These are phyloP conservation scores for Bombyx mori DNA, from an alignment of 1,140 invertebrate species.

Conservation along the genomic window DNA sequence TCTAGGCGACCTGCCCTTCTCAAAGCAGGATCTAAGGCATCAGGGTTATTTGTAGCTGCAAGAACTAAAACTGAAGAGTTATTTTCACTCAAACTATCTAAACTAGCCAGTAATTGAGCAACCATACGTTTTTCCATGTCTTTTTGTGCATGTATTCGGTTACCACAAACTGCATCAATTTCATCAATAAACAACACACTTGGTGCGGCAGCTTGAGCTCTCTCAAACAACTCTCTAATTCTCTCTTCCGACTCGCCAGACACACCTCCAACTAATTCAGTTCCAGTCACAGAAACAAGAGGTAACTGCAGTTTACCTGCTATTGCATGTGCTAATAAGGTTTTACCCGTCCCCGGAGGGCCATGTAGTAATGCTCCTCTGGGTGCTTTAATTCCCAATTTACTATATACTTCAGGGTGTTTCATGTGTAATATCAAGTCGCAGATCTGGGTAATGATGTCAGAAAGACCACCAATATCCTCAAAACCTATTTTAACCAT, in stretches of 20 bases:
- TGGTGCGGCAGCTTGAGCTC: constrained; percentile 80
- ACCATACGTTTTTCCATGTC: constrained; percentile 97
- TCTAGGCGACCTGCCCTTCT: constrained; percentile 93
- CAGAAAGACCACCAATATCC: constrained; percentile 83
- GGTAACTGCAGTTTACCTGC: constrained; percentile 83
- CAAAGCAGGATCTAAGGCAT: constrained; percentile 93
- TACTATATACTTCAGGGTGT: constrained; percentile 85
- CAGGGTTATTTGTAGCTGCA: constrained; percentile 95
- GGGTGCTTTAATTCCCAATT: constrained; percentile 85
- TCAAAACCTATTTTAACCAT: constrained; percentile 75
- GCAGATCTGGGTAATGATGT: constrained; percentile 82
- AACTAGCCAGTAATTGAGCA: constrained; percentile 88
- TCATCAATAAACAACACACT: constrained; percentile 96
- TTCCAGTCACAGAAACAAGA: constrained; percentile 88
- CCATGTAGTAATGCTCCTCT: constrained; percentile 91
- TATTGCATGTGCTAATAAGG: constrained; percentile 91
- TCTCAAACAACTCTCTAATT: constrained; percentile 92
- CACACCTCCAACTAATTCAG: constrained; percentile 94
- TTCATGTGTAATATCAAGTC: constrained; percentile 87
- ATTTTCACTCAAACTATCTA: constrained; percentile 85
- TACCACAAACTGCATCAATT: constrained; percentile 91
- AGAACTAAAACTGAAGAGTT: constrained; percentile 87
- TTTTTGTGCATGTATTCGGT: constrained; percentile 88
- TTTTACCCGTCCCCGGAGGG: constrained; percentile 95
- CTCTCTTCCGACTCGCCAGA: constrained; percentile 96